phyloP scores from a whole-genome alignment of 2,113 vertebrate genomes.

The Saguinus imperator region DNA sequence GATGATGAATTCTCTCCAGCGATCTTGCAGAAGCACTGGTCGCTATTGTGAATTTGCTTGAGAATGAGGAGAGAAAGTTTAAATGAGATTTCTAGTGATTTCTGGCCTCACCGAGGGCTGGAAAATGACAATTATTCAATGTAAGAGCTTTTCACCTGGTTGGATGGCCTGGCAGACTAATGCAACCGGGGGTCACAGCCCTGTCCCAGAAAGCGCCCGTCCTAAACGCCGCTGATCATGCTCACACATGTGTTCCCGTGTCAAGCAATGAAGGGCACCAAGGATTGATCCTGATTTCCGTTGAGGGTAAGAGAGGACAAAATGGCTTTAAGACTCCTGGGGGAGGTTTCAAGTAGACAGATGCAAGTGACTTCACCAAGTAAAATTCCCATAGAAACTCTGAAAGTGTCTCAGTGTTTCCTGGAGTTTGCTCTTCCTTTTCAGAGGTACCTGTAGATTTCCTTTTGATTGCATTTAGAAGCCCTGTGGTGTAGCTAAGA shows the following conservation, averaged over 20 bases:
- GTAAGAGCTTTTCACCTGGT: slow-evolving; percentile 72
- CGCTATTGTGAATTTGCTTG: slow-evolving; percentile 77
- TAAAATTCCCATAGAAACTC: slow-evolving; percentile 73
- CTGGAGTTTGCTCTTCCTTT: slow-evolving; percentile 26
- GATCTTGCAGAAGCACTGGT: slow-evolving; percentile 73
- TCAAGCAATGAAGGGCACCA: slow-evolving; percentile 54
- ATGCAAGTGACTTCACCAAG: slow-evolving; percentile 72
- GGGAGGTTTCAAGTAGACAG: slow-evolving; percentile 60
- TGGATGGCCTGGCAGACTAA: not conserved
- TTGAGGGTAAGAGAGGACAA: slow-evolving; percentile 55
- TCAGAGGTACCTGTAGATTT: slow-evolving; percentile 29
- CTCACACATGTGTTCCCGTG: slow-evolving; percentile 69
- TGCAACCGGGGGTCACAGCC: not conserved
- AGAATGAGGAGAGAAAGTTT: slow-evolving; percentile 77
- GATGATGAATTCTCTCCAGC: slow-evolving; percentile 72
- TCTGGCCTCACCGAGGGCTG: slow-evolving; percentile 78
- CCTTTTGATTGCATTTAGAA: slow-evolving; percentile 53
- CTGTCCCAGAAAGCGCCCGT: slow-evolving; percentile 42
- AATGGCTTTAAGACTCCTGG: slow-evolving; percentile 30
- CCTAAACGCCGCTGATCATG: slow-evolving; percentile 65
- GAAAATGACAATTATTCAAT: slow-evolving; percentile 81
- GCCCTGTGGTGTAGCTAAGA: not conserved
- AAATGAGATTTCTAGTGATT: slow-evolving; percentile 82
- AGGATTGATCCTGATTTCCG: slow-evolving; percentile 72
- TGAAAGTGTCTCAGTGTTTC: slow-evolving; percentile 62